Conservation (phyloP, 2,797 vertebrate genomes). For the Gymnopithys bicolor region DNA sequence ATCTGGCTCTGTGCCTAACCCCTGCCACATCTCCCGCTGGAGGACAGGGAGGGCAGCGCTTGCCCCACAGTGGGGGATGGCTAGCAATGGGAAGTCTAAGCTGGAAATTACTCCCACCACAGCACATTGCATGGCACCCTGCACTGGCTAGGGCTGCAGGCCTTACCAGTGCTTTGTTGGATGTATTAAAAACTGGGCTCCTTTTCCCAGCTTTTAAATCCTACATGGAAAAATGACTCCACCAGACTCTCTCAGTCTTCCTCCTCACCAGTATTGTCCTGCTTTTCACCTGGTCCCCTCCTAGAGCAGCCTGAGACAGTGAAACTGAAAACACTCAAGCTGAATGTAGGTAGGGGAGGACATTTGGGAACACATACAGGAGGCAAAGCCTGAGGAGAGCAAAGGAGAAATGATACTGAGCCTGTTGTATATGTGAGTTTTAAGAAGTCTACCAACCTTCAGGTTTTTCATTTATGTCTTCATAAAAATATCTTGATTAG, state of each 20-base stretch:
- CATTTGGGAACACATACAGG: neutral
- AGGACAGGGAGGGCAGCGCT: rapidly evolving
- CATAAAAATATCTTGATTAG: neutral
- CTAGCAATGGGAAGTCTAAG: neutral
- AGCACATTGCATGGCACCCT: rapidly evolving
- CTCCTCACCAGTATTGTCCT: neutral
- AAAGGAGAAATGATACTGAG: neutral
- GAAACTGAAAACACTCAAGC: neutral
- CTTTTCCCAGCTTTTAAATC: neutral
- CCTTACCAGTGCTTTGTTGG: neutral
- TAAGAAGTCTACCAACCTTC: neutral
- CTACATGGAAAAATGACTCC: neutral
- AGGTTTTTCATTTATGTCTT: neutral
- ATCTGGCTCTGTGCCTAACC: neutral
- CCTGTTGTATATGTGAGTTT: neutral
- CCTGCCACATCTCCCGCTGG: neutral
- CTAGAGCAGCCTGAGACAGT: neutral
- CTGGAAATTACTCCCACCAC: neutral
- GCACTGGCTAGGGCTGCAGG: neutral
- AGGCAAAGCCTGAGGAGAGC: neutral
- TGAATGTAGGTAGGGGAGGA: neutral
- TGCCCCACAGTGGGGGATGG: rapidly evolving
- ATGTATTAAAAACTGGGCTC: neutral
- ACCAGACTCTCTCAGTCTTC: neutral
- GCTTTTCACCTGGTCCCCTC: neutral